These are phyloP conservation scores for Oncorhynchus kisutch DNA, from an alignment of 2,113 vertebrate genomes.

Conservation along the genomic window DNA sequence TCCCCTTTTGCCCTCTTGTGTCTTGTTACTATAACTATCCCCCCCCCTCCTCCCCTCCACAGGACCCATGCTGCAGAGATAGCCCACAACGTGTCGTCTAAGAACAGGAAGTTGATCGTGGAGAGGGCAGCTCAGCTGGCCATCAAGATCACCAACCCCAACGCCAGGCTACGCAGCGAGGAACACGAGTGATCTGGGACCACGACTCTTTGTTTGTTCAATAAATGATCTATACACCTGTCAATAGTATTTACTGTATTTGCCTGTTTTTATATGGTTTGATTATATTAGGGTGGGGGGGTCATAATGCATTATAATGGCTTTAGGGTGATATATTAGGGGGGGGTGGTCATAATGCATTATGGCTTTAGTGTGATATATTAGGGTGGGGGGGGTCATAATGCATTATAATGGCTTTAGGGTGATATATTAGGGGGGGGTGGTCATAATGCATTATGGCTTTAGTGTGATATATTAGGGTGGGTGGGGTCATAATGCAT, in stretches of 20 bases:
- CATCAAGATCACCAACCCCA: constrained; percentile 88
- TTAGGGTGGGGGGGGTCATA: no score
- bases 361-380: no score
- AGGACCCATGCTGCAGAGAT: constrained; percentile 87
- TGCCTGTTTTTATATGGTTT: background rate
- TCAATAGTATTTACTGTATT: background rate
- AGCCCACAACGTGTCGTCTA: constrained; percentile 88
- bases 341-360: no score
- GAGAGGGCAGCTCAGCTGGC: constrained; percentile 85
- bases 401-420: no score
- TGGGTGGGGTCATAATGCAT: no score
- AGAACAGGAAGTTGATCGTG: constrained; percentile 87
- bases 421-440: no score
- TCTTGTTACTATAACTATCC: background rate
- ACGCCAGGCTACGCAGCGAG: constrained; percentile 86
- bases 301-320: no score
- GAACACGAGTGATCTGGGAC: constrained; percentile 78
- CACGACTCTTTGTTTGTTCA: background rate
- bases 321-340: no score
- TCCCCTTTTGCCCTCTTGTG: background rate
- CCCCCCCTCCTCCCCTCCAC: constrained; percentile 10
- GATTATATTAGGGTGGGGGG: background rate
- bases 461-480: no score
- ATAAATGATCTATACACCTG: background rate
- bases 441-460: no score